These are phyloP conservation scores for Hylomyscus alleni DNA, from an alignment of 2,797 vertebrate species.

Conservation along the genomic window DNA sequence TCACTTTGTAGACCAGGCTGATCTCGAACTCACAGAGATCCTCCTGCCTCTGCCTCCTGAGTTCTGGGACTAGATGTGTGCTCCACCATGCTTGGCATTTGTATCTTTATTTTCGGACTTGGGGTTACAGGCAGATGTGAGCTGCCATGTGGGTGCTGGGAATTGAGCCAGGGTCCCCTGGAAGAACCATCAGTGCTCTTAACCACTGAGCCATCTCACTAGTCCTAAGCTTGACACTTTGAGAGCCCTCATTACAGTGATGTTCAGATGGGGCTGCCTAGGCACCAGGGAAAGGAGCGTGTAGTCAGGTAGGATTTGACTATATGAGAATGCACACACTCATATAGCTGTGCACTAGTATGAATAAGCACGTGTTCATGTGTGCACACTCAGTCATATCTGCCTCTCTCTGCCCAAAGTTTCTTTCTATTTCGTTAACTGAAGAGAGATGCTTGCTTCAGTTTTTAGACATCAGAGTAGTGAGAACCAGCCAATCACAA, in stretches of 20 bases:
- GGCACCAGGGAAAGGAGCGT: neutral
- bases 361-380: fast-evolving
- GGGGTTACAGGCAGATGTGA: neutral
- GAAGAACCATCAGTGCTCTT: neutral
- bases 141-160: neutral
- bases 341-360: fast-evolving
- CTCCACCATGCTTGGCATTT: neutral
- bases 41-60: neutral
- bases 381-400: neutral
- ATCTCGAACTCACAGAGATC: neutral
- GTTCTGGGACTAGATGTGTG: neutral
- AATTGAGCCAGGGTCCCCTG: neutral
- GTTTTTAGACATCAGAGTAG: slow-evolving; percentile 87
- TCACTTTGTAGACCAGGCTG: neutral
- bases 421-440: slow-evolving; percentile 85
- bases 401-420: slow-evolving; percentile 63
- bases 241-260: neutral
- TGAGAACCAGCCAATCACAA: slow-evolving; percentile 83
- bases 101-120: neutral
- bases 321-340: neutral
- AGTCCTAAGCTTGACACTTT: neutral
- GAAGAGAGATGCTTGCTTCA: slow-evolving; percentile 86
- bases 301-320: neutral
- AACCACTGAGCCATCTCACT: neutral
- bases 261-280: neutral